Evolutionary conservation across 2,113 vertebrate species (phyloP), one percentile per base, ranked within the genome.

Genomic region (Chitala chitala): DNA sequence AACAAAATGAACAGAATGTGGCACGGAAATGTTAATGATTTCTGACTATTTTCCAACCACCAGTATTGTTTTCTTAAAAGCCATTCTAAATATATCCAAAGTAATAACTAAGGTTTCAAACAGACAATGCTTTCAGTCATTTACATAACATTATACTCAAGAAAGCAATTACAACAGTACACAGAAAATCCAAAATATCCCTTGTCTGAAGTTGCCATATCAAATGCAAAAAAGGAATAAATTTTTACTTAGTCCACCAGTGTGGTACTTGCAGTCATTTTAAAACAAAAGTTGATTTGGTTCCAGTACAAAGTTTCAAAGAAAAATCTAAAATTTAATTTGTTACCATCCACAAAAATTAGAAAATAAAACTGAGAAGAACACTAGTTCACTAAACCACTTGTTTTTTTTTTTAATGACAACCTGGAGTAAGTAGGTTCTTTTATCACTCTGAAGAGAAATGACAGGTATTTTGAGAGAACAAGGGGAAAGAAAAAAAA

Each of bases 171-270:
- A 63, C 59, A n/a, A 17, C 59, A n/a, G n/a, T n/a, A n/a, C n/a
- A n/a, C n/a, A n/a, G n/a, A n/a, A n/a, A n/a, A n/a, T n/a, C 59
- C 59, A 36, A 40, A 63, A 40, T 63, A 33, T n/a, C n/a, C n/a
- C n/a, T n/a, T n/a, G n/a, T n/a, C n/a, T n/a, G n/a, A n/a, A n/a
- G n/a, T n/a, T n/a, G n/a, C n/a, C n/a, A n/a, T n/a, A n/a, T n/a
- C n/a, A n/a, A n/a, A n/a, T n/a, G n/a, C n/a, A n/a, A n/a, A n/a
- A n/a, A n/a, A n/a, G n/a, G n/a, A n/a, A 38, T 63, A 15, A 15
- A 38, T 63, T 33, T 63, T 63, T 63, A 63, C 38, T 63, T 63
- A 63, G 59, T 63, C 59, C 38, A 63, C 31, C 59, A 36, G 59
- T 36, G 26, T 63, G 38, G 33, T 29, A 66, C 64, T 66, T 66